Base-by-base conservation (phyloP, 2,888 invertebrate genomes). In the Tachystola acroxantha region DNA sequence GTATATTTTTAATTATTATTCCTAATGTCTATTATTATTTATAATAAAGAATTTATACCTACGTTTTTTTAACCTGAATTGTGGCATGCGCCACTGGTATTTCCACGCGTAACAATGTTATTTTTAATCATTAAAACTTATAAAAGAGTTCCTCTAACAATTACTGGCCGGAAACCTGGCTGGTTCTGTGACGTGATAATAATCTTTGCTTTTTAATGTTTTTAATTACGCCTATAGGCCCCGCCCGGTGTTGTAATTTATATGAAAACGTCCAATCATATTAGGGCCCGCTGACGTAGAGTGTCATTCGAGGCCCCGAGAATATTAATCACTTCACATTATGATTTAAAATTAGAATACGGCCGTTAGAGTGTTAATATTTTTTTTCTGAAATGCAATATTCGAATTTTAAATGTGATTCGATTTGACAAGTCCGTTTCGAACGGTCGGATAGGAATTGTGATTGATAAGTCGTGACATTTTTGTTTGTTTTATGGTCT, bases 251-350 rank as follows among this genome's bases (percentile, higher is more conserved):
- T 64, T 62, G 69, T 71, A 65, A 78, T 80, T 77, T 77, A 76
- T 79, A 77, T 71, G 66, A 58, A 78, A 74, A 73, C 74, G 82
- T 82, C 84, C 82, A 85, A 84, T 84, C 80, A 67, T 67, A 77
- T 85, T 80, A 80, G 56, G 57, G 59, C 57, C 50, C 63, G 73
- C 51, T 79, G 78, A 81, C 77, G 66, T 71, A 65, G 65, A 71
- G 70, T 81, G 72, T 69, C 71, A 67, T 55, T 64, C 55, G 51
- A 47, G 61, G 64, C 57, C 51, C 61, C 47, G 55, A 57, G 65
- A 64, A 71, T 74, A 78, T 77, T 78, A 78, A 81, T 82, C 79
- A 80, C 65, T 45, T 57, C 59, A 53, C 36, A 48, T 64, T 63
- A 64, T 59, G 60, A 62, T 67, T 65, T 53, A 52, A 59, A 57